phyloP scores from a whole-genome alignment of 2,888 invertebrate species.

The Antheraea yamamai region DNA sequence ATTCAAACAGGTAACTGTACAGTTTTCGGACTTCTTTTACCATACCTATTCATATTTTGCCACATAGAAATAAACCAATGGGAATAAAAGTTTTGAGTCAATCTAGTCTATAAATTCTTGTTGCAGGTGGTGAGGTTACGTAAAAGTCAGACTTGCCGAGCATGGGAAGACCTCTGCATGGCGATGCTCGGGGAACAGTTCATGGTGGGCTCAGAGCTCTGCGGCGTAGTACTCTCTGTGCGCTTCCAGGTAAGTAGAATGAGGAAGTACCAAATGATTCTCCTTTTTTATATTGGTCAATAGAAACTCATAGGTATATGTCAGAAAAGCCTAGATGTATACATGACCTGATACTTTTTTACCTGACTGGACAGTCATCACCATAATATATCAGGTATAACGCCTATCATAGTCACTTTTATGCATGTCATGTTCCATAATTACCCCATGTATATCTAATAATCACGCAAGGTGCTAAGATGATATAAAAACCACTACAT shows the following conservation, averaged over 20 bases:
- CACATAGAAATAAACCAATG: neutral
- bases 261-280: neutral
- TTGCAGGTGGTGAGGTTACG: conserved; percentile 89
- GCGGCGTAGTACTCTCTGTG: conserved; percentile 97
- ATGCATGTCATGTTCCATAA: too few species aligned
- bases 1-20: too few species aligned
- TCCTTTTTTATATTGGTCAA: neutral
- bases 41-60: neutral
- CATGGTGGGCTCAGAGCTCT: conserved; percentile 98
- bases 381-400: too few species aligned
- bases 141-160: conserved; percentile 96
- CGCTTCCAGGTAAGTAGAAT: conserved; percentile 87
- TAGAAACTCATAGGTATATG: neutral
- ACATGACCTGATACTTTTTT: too few species aligned
- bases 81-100: neutral
- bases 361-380: too few species aligned
- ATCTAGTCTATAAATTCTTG: conserved; percentile 4
- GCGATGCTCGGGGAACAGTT: conserved; percentile 99
- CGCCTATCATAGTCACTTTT: too few species aligned
- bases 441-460: too few species aligned
- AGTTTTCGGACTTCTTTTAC: too few species aligned
- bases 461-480: too few species aligned
- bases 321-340: too few species aligned
- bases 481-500: too few species aligned
- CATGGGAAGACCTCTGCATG: conserved; percentile 99